These are phyloP conservation scores for Morelia viridis DNA, from an alignment of 2,797 vertebrate genomes.

Conservation along the genomic window DNA sequence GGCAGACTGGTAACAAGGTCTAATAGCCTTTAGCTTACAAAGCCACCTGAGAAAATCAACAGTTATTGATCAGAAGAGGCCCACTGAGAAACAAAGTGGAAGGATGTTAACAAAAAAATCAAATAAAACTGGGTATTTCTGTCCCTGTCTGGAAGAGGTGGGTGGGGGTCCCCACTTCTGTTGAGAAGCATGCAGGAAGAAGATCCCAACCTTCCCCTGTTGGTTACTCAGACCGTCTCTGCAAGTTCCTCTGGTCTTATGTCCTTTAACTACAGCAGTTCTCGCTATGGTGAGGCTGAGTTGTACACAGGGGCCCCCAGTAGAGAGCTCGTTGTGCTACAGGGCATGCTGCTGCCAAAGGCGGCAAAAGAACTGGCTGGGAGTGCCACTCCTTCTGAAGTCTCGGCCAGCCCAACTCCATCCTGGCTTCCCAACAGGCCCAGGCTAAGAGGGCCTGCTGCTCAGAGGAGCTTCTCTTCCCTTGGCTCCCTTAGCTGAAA, in stretches of 20 bases:
- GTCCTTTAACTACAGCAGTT: not conserved
- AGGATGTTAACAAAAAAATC: conserved; percentile 59
- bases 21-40: not conserved
- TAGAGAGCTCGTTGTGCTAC: too few species aligned
- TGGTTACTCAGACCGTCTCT: not conserved
- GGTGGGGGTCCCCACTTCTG: not conserved
- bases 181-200: not conserved
- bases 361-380: not conserved
- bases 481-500: not conserved
- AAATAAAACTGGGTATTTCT: conserved; percentile 56
- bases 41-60: conserved; percentile 51
- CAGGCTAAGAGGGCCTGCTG: not conserved
- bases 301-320: not conserved
- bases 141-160: not conserved
- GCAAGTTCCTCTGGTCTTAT: not conserved
- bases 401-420: not conserved
- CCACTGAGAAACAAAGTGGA: conserved; percentile 34
- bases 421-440: not conserved
- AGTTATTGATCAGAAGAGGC: conserved; percentile 57
- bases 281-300: not conserved
- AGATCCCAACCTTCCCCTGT: not conserved
- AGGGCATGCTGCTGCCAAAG: not conserved
- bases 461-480: not conserved
- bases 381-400: not conserved
- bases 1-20: conserved; percentile 15